These are phyloP conservation scores for Drosophila melanosoma DNA, from an alignment of 2,888 invertebrate species.

Conservation along the genomic window DNA sequence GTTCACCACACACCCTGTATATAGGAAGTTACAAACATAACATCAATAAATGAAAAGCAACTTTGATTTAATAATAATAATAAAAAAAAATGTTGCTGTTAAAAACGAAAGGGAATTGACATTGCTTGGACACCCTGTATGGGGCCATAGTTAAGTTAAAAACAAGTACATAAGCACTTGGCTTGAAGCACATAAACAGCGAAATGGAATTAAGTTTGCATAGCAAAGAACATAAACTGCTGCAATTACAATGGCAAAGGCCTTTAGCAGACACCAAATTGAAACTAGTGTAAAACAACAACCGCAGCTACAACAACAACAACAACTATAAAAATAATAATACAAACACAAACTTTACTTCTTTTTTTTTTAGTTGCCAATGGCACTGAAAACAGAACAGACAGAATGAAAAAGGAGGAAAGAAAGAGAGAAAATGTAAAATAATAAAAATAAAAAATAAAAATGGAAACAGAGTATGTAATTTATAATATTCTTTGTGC, in stretches of 20 bases:
- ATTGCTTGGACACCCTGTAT: conserved; percentile 65
- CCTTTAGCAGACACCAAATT: conserved; percentile 41
- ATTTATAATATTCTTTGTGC: conserved; percentile 81
- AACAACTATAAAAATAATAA: conserved; percentile 6
- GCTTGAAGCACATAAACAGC: conserved; percentile 77
- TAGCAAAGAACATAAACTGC: conserved; percentile 80
- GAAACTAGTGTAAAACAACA: conserved; percentile 62
- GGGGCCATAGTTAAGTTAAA: conserved; percentile 62
- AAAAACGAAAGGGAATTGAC: neutral
- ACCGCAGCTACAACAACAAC: conserved; percentile 34
- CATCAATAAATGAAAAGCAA: neutral
- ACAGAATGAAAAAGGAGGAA: neutral
- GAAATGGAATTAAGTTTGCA: conserved; percentile 83
- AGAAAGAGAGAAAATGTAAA: conserved; percentile 14
- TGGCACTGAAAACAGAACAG: conserved; percentile 47
- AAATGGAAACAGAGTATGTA: conserved; percentile 63
- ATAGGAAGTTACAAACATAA: neutral
- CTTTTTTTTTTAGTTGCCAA: conserved; percentile 35
- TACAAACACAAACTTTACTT: conserved; percentile 23
- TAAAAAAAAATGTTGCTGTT: neutral
- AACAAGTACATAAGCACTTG: conserved; percentile 75
- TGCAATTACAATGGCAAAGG: conserved; percentile 77
- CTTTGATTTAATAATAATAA: neutral
- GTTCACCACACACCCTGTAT: neutral
- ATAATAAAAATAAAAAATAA: conserved; percentile 11